Base-by-base conservation (phyloP, 2,797 vertebrate species). In the Dendrocincla fuliginosa region DNA sequence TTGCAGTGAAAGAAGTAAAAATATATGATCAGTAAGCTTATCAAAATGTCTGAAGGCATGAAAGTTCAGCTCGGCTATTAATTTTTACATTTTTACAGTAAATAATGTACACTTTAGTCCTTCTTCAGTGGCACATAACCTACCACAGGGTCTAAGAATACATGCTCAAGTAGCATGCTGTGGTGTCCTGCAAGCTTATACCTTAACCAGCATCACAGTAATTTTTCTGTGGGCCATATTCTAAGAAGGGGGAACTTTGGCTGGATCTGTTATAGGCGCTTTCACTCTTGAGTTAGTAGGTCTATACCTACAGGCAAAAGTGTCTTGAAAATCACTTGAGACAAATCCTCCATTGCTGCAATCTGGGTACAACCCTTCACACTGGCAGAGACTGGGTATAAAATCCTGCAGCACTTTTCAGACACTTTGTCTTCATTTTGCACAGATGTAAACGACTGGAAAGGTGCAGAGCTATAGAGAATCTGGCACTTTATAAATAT, bases 401-500 rank as follows among this genome's bases (percentile, higher is more conserved):
- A 90, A 88, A 77, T 27, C 67, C 11, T 77, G 46, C 64, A 89
- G 55, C 37, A 44, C 39, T 90, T 90, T 78, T 74, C 83, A 74
- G 67, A 17, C 30, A 11, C 74, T 90, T 91, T 39, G n/a, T 89
- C 84, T 90, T 95, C 82, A 88, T 93, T 89, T 81, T 86, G 76
- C 64, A 53, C 30, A 52, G 70, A 53, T 19, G 30, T 61, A 90
- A 94, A 90, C 41, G 41, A 89, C 50, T 75, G 71, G 73, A 93
- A 89, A 94, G 75, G 76, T 68, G 64, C 78, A 91, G 84, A 85
- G 65, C 60, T 85, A 68, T 37, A 35, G 53, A 89, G 64, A 95
- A 87, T 52, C 35, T 84, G 79, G 35, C 73, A 70, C 76, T 87
- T 94, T 49, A 91, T 96, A 92, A 94, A 96, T 95, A 94, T 92